Conservation (phyloP, 2,113 vertebrate genomes). For the Callospermophilus lateralis region DNA sequence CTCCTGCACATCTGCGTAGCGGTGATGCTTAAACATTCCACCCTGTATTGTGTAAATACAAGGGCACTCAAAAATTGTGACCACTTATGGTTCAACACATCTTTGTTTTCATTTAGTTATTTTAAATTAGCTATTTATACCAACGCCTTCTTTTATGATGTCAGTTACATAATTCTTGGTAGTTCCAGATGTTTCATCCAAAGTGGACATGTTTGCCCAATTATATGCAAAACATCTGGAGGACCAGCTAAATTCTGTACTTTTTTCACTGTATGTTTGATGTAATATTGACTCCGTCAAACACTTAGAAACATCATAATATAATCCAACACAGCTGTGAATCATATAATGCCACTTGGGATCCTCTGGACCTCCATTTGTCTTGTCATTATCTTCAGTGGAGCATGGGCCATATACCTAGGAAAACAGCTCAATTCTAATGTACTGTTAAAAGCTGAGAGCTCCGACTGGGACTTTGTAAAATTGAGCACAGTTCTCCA, state of each 20-base stretch:
- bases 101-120: slow-evolving; percentile 54
- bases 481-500: not conserved
- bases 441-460: not conserved
- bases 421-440: not conserved
- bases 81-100: slow-evolving; percentile 21
- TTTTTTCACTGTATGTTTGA: slow-evolving; percentile 63
- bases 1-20: not conserved
- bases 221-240: slow-evolving; percentile 69
- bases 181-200: slow-evolving; percentile 67
- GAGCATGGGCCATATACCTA: not conserved
- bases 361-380: not conserved
- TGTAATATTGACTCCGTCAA: slow-evolving; percentile 45
- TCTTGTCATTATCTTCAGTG: not conserved
- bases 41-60: not conserved
- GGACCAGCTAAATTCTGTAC: slow-evolving; percentile 22
- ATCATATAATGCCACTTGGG: not conserved
- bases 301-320: slow-evolving; percentile 49
- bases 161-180: slow-evolving; percentile 50
- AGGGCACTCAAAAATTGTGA: not conserved
- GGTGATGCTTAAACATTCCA: slow-evolving; percentile 33
- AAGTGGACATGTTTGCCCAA: slow-evolving; percentile 65
- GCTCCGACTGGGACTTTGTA: not conserved
- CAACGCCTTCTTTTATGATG: slow-evolving; percentile 39
- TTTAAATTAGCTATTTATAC: slow-evolving; percentile 56
- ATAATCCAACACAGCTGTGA: slow-evolving; percentile 31